Evolutionary conservation across 2,797 vertebrate species (phyloP).

Genomic region (Melanotaenia pygmaea): DNA sequence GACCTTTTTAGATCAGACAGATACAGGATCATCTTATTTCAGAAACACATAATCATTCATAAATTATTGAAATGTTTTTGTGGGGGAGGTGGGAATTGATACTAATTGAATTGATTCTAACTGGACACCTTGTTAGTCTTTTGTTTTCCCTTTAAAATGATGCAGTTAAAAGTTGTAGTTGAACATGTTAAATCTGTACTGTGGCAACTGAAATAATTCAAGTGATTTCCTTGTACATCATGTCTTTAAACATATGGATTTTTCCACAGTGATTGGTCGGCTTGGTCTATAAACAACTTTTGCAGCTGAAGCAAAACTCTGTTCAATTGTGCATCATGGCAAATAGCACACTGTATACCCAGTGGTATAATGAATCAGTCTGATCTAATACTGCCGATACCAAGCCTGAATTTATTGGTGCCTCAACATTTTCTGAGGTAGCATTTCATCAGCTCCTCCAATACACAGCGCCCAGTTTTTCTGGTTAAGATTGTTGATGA

Average conservation of each 20-base stretch:
- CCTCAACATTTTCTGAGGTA: slow-evolving; percentile 20
- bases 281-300: slow-evolving; percentile 16
- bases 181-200: not conserved
- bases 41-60: too few species aligned
- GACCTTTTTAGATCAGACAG: not conserved
- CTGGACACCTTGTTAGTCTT: too few species aligned
- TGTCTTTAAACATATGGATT: not conserved
- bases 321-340: slow-evolving; percentile 7
- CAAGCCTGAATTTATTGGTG: slow-evolving; percentile 42
- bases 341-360: not conserved
- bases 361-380: slow-evolving; percentile 25
- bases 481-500: slow-evolving; percentile 40
- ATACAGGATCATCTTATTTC: too few species aligned
- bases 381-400: not conserved
- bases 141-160: not conserved
- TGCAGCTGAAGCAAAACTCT: slow-evolving; percentile 12
- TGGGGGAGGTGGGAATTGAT: not conserved
- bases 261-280: slow-evolving; percentile 22
- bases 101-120: too few species aligned
- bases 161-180: not conserved
- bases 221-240: not conserved
- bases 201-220: not conserved
- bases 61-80: too few species aligned
- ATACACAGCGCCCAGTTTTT: slow-evolving; percentile 23
- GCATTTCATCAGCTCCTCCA: slow-evolving; percentile 28